Percentiles rank a stretch among this genome's conserved stretches.
Conservation (phyloP, 2,113 vertebrate genomes). For the Meleagris gallopavo region DNA sequence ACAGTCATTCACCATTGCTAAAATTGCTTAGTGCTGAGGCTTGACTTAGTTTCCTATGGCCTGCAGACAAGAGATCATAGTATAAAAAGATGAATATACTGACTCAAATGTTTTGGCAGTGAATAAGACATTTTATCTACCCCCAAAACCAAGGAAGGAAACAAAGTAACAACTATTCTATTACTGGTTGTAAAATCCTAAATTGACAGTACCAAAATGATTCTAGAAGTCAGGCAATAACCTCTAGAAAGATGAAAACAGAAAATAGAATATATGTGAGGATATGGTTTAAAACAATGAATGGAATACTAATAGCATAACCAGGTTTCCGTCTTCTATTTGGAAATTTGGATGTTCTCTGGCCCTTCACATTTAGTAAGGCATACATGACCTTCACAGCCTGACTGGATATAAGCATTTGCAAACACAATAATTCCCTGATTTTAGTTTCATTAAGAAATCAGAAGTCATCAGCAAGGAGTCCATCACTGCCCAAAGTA, state of each 20-base stretch:
- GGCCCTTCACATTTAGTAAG: not conserved
- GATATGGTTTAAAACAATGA: not conserved
- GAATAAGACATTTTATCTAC: not conserved
- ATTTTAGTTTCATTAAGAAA: not conserved
- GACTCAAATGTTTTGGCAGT: not conserved
- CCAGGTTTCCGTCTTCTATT: not conserved
- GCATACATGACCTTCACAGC: not conserved
- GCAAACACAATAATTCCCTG: accelerated
- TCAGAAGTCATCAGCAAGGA: not conserved
- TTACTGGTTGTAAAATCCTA: not conserved
- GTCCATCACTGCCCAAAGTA: not conserved
- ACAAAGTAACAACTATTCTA: not conserved
- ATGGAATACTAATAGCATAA: not conserved
- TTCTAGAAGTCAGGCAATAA: not conserved
- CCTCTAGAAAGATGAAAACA: not conserved
- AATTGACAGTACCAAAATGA: not conserved
- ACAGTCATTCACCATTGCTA: not conserved
- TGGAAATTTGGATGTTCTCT: not conserved
- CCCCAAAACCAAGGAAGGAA: not conserved
- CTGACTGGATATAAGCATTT: not conserved
- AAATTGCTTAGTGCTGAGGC: not conserved
- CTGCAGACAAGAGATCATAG: not conserved
- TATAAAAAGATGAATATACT: not conserved
- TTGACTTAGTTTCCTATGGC: not conserved
- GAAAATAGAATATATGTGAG: not conserved